Evolutionary conservation across 2,113 vertebrate genomes (phyloP).

Genomic region (Datnioides undecimradiatus): DNA sequence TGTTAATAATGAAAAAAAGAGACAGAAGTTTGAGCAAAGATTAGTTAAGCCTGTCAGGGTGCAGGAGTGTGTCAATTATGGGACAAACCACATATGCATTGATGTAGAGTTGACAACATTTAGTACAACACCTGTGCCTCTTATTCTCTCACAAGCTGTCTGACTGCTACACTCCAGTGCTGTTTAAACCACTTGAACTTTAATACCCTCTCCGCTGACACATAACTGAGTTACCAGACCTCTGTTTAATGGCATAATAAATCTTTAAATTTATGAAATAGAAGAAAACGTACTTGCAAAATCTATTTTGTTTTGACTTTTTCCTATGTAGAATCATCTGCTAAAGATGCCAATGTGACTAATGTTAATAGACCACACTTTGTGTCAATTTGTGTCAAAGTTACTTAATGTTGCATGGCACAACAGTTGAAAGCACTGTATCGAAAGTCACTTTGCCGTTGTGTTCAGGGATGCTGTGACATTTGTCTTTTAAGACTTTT

Average conservation of each 20-base stretch:
- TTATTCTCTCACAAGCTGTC: not conserved
- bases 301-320: not conserved
- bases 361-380: not conserved
- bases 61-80: not conserved
- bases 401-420: not conserved
- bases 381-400: not conserved
- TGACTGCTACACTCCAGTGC: not conserved
- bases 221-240: not conserved
- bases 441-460: not conserved
- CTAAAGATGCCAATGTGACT: not conserved
- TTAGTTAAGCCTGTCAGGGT: not conserved
- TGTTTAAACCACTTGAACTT: not conserved
- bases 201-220: not conserved
- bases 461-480: not conserved
- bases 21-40: not conserved
- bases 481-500: not conserved
- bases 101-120: not conserved
- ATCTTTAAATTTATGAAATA: not conserved
- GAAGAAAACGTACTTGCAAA: not conserved
- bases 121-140: not conserved
- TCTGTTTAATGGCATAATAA: not conserved
- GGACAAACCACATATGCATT: not conserved
- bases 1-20: not conserved
- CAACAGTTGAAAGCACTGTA: not conserved
- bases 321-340: not conserved